Percentiles rank a stretch among this genome's conserved stretches.
phyloP scores from a whole-genome alignment of 2,113 vertebrate species.

The Pseudorectes ferrugineus region DNA sequence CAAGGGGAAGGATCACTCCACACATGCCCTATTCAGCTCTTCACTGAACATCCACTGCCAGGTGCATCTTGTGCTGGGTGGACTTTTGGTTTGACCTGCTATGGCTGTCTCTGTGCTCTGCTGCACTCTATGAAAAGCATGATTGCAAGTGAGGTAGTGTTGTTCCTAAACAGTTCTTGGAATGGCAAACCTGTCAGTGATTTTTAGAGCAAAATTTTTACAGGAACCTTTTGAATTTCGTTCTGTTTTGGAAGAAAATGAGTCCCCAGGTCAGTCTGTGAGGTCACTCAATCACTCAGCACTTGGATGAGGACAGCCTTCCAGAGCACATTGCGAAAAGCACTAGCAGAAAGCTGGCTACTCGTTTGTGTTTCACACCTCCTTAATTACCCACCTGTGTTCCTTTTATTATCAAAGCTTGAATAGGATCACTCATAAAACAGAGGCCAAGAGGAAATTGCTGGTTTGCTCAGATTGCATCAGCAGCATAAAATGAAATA shows the following conservation, averaged over 20 bases:
- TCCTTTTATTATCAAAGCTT: conserved; percentile 73
- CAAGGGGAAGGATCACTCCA: not conserved
- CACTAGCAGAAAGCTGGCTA: conserved; percentile 63
- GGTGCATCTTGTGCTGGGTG: not conserved
- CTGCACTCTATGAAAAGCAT: not conserved
- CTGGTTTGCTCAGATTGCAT: conserved; percentile 70
- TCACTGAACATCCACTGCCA: not conserved
- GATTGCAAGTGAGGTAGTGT: not conserved
- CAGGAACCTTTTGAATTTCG: conserved; percentile 10
- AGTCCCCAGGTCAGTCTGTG: conserved; percentile 45
- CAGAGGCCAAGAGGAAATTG: conserved; percentile 75
- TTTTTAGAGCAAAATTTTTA: not conserved
- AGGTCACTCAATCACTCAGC: conserved; percentile 57
- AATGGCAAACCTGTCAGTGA: not conserved
- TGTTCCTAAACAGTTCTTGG: not conserved
- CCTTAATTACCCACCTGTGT: conserved; percentile 77
- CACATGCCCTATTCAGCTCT: not conserved
- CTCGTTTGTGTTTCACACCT: conserved; percentile 70
- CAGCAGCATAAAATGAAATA: conserved; percentile 64
- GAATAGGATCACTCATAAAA: conserved; percentile 66
- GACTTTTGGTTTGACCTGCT: not conserved
- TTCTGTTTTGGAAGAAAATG: conserved; percentile 25
- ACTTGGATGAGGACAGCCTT: conserved; percentile 30
- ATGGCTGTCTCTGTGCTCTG: not conserved
- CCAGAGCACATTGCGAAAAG: not conserved